These are phyloP conservation scores for Portevinia maculata DNA, from an alignment of 2,888 invertebrate genomes.

Conservation along the genomic window DNA sequence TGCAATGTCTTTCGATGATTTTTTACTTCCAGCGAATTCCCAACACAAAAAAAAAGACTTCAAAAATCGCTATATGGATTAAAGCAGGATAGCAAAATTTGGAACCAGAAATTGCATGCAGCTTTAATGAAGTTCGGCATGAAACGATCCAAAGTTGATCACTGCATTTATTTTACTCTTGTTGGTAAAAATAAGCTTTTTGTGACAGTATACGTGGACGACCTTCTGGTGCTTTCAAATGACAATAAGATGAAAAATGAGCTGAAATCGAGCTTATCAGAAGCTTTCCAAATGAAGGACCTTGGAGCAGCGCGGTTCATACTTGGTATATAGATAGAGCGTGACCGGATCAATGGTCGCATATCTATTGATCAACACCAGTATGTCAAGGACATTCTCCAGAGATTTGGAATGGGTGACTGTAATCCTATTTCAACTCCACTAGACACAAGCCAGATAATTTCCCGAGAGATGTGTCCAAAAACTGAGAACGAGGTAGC, in stretches of 20 bases:
- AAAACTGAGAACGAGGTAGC: not conserved
- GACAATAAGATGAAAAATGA: conserved; percentile 33
- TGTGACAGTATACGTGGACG: conserved; percentile 66
- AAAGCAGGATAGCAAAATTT: conserved; percentile 51
- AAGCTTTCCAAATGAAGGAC: conserved; percentile 57
- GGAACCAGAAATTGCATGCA: conserved; percentile 45
- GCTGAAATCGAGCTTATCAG: conserved; percentile 23
- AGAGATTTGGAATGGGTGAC: conserved; percentile 49
- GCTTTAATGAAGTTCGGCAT: conserved; percentile 3
- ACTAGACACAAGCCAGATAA: conserved; percentile 34
- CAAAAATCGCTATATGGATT: conserved; percentile 51
- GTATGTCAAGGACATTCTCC: conserved; percentile 40
- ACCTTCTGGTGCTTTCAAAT: conserved; percentile 42
- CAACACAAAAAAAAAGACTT: too few species aligned
- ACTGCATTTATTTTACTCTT: conserved; percentile 45
- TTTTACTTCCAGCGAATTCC: too few species aligned
- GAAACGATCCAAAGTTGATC: conserved; percentile 38
- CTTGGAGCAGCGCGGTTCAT: conserved; percentile 35
- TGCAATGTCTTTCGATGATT: too few species aligned
- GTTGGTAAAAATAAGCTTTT: conserved; percentile 37
- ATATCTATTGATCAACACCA: conserved; percentile 41
- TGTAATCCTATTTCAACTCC: conserved; percentile 57
- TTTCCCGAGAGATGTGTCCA: not conserved
- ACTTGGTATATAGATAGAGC: conserved; percentile 54
- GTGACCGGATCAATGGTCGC: conserved; percentile 10